phyloP scores from a whole-genome alignment of 2,797 vertebrate genomes.

The Darevskia mixta region DNA sequence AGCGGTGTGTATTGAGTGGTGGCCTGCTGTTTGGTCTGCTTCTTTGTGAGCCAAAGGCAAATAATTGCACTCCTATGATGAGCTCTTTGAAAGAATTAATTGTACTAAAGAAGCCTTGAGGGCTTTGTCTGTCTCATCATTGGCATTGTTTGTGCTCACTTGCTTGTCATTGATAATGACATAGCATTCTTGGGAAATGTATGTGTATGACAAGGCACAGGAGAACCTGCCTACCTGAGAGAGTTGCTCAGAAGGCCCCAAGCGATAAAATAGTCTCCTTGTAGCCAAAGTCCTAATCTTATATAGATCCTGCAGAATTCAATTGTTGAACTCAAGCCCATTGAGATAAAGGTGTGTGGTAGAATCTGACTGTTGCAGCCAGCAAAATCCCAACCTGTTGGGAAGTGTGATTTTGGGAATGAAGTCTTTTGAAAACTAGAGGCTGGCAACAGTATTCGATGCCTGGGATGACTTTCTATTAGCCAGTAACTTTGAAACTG shows the following conservation, averaged over 20 bases:
- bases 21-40: not conserved
- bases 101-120: not conserved
- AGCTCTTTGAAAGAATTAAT: constrained; percentile 8
- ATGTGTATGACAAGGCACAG: not conserved
- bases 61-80: not conserved
- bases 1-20: not conserved
- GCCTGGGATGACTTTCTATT: too few relatives aligned
- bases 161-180: not conserved
- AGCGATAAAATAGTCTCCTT: not conserved
- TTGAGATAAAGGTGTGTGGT: not conserved
- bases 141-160: not conserved
- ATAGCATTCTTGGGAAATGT: not conserved
- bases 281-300: not conserved
- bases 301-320: not conserved
- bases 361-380: not conserved
- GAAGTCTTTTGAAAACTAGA: not conserved
- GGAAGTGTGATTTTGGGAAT: not conserved
- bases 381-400: not conserved
- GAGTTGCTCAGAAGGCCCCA: not conserved
- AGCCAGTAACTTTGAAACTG: not conserved
- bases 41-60: constrained; percentile 5
- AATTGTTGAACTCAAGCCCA: too few relatives aligned
- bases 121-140: not conserved
- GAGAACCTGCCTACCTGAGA: not conserved
- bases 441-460: not conserved